phyloP scores from a whole-genome alignment of 2,888 invertebrate genomes.

The Drosophila heteroneura region DNA sequence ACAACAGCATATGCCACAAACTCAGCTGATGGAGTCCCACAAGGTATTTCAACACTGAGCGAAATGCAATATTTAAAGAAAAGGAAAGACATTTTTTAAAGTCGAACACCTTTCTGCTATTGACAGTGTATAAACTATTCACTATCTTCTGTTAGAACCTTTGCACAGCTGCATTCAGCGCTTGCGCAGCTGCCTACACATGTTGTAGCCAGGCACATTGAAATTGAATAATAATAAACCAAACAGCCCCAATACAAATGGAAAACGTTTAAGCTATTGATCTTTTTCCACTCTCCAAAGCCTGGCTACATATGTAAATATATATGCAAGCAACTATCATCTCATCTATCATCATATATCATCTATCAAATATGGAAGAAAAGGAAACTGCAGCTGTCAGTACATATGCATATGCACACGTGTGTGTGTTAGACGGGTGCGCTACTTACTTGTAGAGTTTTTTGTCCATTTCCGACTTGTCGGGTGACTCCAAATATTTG shows the following conservation, averaged over 20 bases:
- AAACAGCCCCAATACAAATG: background rate
- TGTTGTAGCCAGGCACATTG: background rate
- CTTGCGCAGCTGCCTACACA: background rate
- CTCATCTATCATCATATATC: background rate
- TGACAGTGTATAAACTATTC: background rate
- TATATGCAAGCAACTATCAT: background rate
- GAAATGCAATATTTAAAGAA: background rate
- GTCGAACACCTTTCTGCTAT: background rate
- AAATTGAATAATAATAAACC: background rate
- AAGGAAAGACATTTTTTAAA: background rate
- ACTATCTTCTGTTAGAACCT: background rate
- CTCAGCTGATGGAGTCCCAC: background rate
- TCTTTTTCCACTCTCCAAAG: background rate
- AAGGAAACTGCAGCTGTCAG: background rate
- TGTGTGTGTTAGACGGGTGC: background rate
- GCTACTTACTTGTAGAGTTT: slow-evolving; percentile 90
- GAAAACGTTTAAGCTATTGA: background rate
- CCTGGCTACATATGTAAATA: background rate
- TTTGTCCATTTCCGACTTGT: slow-evolving; percentile 91
- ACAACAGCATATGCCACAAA: background rate
- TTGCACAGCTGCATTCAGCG: background rate
- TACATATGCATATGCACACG: background rate
- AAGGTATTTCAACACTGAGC: background rate
- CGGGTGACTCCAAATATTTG: slow-evolving; percentile 86
- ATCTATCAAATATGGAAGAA: background rate